Evolutionary conservation across 1,140 invertebrate species (phyloP), one percentile per base, ranked within the genome.

Genomic region (Archivesica marissinica): DNA sequence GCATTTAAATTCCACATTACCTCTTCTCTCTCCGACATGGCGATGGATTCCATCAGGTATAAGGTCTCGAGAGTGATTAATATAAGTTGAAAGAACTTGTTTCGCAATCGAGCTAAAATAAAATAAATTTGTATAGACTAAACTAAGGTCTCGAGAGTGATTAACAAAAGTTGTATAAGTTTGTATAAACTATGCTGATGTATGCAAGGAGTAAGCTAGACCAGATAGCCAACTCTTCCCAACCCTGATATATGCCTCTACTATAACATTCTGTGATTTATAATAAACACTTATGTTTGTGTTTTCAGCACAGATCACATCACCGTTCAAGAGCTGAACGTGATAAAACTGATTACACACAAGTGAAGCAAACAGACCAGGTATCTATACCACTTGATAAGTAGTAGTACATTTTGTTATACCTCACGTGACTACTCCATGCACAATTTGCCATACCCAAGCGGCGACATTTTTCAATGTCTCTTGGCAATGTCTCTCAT

Each of bases 361-460:
- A 44, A 4, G 17, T 70, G 11, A 70, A 70, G n/a, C 20, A 70
- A 44, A 70, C 66, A 23, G 66, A 70, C 23, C 33, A 70, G 66
- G 66, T 70, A 28, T 11, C 11, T 64, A 9, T 28, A 28, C 17
- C 6, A 64, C 9, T 64, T 20, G 2, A 6, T 38, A 64, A 3
- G 25, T 64, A 11, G 1, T 17, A 59, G n/a, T 30, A 7, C 23
- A 2, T 28, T 6, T 59, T 6, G 9, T 28, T 28, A 28, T 59
- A 59, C 50, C 7, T 54, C 7, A 54, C 4, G 50, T 3, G 17
- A 11, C 4, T 9, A 54, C 20, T n/a, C 4, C 17, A 7, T 7
- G 4, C 20, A 54, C 50, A 54, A n/a, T 20, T 54, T 54, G 7
- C 7, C 6, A n/a, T n/a, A n/a, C n/a, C n/a, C n/a, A n/a, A n/a